Percentiles rank a stretch among this genome's conserved stretches.
These are phyloP conservation scores for Albula glossodonta DNA, from an alignment of 2,113 vertebrate genomes.

Conservation along the genomic window DNA sequence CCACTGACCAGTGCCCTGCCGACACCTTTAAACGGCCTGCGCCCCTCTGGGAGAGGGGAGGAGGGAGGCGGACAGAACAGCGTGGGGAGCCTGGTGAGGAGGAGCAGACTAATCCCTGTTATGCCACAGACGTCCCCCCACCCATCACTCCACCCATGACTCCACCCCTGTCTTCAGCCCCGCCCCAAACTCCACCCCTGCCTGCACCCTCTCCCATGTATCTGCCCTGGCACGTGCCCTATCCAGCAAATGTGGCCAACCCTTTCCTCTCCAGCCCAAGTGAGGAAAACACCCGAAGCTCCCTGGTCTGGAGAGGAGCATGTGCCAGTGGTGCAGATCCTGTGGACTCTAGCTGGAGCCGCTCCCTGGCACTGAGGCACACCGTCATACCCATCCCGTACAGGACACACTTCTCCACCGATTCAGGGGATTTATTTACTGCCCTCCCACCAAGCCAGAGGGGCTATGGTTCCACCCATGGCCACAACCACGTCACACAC, in stretches of 20 bases:
- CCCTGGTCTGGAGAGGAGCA: constrained; percentile 69
- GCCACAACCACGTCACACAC: constrained; percentile 53
- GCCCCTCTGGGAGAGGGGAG: constrained; percentile 59
- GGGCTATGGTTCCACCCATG: constrained; percentile 57
- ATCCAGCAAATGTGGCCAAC: constrained; percentile 57
- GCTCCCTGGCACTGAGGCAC: constrained; percentile 55
- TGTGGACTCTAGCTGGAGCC: constrained; percentile 64
- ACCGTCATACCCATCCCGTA: constrained; percentile 59
- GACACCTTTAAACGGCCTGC: constrained; percentile 75
- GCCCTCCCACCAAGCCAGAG: constrained; percentile 56
- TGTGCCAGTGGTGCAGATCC: constrained; percentile 25
- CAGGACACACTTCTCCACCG: constrained; percentile 62
- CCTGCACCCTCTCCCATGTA: constrained; percentile 40
- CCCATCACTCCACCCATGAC: constrained; percentile 56
- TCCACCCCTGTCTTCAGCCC: constrained; percentile 50
- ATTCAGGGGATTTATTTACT: constrained; percentile 68
- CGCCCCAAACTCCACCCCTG: constrained; percentile 45
- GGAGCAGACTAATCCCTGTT: constrained; percentile 29
- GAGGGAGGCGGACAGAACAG: constrained; percentile 56
- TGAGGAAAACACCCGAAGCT: constrained; percentile 59
- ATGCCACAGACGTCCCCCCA: constrained; percentile 50
- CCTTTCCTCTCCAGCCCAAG: constrained; percentile 57
- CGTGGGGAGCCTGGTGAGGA: constrained; percentile 54
- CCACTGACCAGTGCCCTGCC: constrained; percentile 50
- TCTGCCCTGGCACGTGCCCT: constrained; percentile 66